These are phyloP conservation scores for Oplegnathus fasciatus DNA, from an alignment of 2,113 vertebrate genomes.

Conservation along the genomic window DNA sequence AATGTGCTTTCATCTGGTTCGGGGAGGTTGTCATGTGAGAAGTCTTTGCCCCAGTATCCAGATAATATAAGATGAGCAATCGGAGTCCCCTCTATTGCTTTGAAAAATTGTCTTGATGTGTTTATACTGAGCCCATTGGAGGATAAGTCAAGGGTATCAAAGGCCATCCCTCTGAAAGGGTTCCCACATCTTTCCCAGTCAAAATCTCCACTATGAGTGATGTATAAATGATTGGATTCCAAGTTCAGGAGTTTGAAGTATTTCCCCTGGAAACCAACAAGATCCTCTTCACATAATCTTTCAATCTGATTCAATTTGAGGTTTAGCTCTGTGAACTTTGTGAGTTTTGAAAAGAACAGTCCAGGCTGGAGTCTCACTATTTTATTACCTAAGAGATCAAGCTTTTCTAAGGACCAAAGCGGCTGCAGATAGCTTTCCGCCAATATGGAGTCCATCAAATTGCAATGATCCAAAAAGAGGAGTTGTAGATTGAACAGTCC, in stretches of 20 bases:
- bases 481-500: conserved; percentile 81
- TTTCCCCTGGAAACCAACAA: conserved; percentile 87
- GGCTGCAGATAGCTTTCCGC: conserved; percentile 84
- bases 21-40: conserved; percentile 83
- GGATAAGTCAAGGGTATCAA: conserved; percentile 84
- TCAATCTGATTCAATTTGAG: conserved; percentile 83
- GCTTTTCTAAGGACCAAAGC: conserved; percentile 82
- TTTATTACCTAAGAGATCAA: conserved; percentile 84
- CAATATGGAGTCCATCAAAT: conserved; percentile 83
- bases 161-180: conserved; percentile 86
- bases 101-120: conserved; percentile 71
- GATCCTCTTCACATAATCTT: conserved; percentile 86
- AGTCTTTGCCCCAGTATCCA: conserved; percentile 83
- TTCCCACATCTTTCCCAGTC: conserved; percentile 86
- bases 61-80: conserved; percentile 71
- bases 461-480: conserved; percentile 82
- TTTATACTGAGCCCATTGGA: conserved; percentile 64
- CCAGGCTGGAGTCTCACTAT: conserved; percentile 85
- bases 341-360: conserved; percentile 85
- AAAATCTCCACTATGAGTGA: conserved; percentile 28
- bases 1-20: conserved; percentile 89
- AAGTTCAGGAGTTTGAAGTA: conserved; percentile 82
- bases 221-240: conserved; percentile 42
- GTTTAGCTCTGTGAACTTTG: conserved; percentile 79
- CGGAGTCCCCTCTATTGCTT: conserved; percentile 83